Conservation (phyloP, 2,888 invertebrate species). For the Bruchidius siliquastri region DNA sequence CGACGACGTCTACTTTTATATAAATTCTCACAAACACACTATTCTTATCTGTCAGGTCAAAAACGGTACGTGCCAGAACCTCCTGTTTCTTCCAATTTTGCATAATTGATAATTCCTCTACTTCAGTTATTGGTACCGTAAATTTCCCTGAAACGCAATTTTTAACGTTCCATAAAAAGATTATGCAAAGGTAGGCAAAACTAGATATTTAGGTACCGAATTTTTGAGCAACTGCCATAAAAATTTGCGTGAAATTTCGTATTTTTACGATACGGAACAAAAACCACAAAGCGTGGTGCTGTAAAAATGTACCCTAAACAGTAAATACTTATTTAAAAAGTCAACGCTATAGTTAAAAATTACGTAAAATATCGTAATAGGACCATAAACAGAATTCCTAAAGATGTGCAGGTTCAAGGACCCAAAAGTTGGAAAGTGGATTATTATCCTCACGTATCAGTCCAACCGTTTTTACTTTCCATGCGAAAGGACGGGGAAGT, state of each 20-base stretch:
- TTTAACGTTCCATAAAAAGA: neutral
- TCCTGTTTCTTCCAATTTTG: conserved; percentile 8
- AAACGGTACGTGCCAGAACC: conserved; percentile 12
- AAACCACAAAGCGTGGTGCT: neutral
- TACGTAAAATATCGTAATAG: neutral
- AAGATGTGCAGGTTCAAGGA: neutral
- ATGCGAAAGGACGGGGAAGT: too few species aligned
- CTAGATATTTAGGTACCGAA: neutral
- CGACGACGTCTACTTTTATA: too few species aligned
- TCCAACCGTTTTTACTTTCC: too few species aligned
- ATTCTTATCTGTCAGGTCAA: neutral
- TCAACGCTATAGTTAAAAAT: neutral
- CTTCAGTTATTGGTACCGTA: conserved; percentile 9
- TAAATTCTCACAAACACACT: too few species aligned
- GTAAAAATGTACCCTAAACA: neutral
- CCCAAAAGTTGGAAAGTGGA: neutral
- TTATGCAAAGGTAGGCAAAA: neutral
- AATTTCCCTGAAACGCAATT: conserved; percentile 7
- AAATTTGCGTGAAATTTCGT: neutral
- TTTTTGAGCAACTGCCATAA: neutral
- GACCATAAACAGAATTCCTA: neutral
- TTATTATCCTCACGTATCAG: too few species aligned
- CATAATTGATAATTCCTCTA: conserved; percentile 14
- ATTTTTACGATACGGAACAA: neutral
- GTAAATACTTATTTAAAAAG: neutral